These are phyloP conservation scores for Apteryx owenii DNA, from an alignment of 2,113 vertebrate genomes.

Conservation along the genomic window DNA sequence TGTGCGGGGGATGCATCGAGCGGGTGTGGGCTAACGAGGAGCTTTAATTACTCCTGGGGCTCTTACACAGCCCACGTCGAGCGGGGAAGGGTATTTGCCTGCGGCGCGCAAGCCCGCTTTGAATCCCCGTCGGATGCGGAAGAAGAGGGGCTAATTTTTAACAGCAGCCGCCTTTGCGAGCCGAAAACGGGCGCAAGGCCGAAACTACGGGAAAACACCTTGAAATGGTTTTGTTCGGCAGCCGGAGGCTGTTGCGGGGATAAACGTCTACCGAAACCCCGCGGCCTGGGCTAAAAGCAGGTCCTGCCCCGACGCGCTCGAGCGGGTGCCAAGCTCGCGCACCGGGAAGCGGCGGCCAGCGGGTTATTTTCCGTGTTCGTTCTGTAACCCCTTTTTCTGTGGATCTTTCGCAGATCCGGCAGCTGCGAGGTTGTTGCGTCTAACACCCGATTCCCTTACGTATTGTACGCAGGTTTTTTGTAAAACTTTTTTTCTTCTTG, in stretches of 20 bases:
- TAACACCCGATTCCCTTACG: not conserved
- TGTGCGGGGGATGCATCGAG: rapidly evolving
- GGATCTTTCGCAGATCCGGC: not conserved
- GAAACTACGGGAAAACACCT: not conserved
- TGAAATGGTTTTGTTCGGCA: rapidly evolving
- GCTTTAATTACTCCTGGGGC: too few relatives aligned
- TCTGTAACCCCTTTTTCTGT: not conserved
- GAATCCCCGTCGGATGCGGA: rapidly evolving
- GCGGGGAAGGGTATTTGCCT: too few relatives aligned
- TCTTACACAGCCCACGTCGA: too few relatives aligned
- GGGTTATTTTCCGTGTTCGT: rapidly evolving
- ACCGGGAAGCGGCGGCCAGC: not conserved
- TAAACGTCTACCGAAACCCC: not conserved
- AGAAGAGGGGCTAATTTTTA: too few relatives aligned
- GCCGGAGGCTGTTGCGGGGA: not conserved
- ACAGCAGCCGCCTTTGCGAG: not conserved
- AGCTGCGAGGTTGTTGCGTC: not conserved
- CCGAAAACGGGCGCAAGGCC: not conserved
- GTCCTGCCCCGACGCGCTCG: rapidly evolving
- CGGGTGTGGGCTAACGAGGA: not conserved
- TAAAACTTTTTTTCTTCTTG: not conserved
- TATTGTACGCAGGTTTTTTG: not conserved
- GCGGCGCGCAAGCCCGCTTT: not conserved
- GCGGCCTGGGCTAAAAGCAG: not conserved
- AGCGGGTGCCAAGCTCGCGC: rapidly evolving